phyloP scores from a whole-genome alignment of 2,113 vertebrate species.

The Taxidea taxus region DNA sequence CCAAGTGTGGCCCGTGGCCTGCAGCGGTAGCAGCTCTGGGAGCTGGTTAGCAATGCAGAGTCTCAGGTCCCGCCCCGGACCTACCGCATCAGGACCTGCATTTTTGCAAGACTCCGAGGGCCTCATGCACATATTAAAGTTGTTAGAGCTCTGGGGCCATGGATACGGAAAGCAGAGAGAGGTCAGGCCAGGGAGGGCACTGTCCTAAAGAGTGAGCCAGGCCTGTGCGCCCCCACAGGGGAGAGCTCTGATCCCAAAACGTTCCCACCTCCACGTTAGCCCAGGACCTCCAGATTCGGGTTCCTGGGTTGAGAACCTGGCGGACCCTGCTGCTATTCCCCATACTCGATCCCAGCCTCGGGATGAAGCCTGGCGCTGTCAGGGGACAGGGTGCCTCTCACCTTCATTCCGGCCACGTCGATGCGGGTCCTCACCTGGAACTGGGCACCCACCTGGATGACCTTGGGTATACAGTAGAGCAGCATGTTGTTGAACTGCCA shows the following conservation, averaged over 20 bases:
- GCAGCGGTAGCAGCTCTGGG: fast-evolving
- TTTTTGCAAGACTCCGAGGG: not conserved
- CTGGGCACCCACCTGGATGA: conserved; percentile 84
- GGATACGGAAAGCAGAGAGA: not conserved
- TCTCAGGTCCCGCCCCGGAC: not conserved
- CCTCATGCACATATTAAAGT: fast-evolving
- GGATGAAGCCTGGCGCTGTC: not conserved
- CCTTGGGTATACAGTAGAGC: conserved; percentile 84
- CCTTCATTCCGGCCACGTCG: conserved; percentile 83
- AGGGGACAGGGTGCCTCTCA: conserved; percentile 45
- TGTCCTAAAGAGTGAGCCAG: not conserved
- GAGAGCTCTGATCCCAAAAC: not conserved
- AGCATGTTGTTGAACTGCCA: conserved; percentile 88
- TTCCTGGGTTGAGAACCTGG: fast-evolving
- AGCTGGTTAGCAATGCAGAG: not conserved
- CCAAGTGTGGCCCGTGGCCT: not conserved
- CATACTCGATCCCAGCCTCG: fast-evolving
- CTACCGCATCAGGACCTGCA: not conserved
- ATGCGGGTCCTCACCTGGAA: conserved; percentile 85
- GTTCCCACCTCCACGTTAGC: not conserved
- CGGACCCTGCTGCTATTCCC: too few species aligned
- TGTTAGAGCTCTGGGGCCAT: not conserved
- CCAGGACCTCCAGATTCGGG: not conserved
- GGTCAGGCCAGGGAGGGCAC: fast-evolving
- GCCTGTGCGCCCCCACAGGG: fast-evolving